Evolutionary conservation across 2,113 vertebrate genomes (phyloP).

Genomic region (Hemibagrus wyckioides): DNA sequence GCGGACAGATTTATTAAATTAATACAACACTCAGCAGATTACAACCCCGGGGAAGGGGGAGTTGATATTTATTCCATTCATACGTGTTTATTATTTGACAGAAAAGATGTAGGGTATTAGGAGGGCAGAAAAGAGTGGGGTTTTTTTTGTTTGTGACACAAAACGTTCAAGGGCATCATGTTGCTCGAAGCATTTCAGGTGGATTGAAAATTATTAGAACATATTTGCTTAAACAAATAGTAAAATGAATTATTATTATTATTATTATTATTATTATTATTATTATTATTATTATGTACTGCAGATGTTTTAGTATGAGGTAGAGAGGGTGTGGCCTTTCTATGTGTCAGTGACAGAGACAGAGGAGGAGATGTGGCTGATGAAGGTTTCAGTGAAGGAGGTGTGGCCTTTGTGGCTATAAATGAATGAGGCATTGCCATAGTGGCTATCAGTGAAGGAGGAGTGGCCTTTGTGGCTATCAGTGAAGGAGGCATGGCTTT

Average conservation of each 20-base stretch:
- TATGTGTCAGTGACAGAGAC: not conserved
- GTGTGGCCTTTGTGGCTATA: too few species aligned
- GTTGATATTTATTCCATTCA: slow-evolving; percentile 40
- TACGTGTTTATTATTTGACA: slow-evolving; percentile 30
- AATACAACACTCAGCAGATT: slow-evolving; percentile 55
- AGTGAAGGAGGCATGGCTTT: too few species aligned
- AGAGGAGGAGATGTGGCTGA: too few species aligned
- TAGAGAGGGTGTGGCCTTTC: too few species aligned
- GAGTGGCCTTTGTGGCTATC: too few species aligned
- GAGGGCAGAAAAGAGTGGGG: not conserved
- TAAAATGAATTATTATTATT: not conserved
- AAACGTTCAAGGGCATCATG: not conserved
- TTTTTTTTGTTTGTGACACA: not conserved
- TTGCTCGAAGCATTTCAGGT: not conserved
- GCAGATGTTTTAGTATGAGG: not conserved
- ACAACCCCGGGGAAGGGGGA: slow-evolving; percentile 22
- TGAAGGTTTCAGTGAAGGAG: too few species aligned
- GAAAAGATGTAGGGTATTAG: slow-evolving; percentile 38
- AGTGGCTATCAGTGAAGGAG: too few species aligned
- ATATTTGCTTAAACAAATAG: too few species aligned
- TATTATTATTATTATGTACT: not conserved
- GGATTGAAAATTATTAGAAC: not conserved
- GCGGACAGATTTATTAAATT: slow-evolving; percentile 47
- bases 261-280: not conserved
- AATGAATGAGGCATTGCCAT: too few species aligned